phyloP scores from a whole-genome alignment of 2,113 vertebrate species.

The Bungarus multicinctus region DNA sequence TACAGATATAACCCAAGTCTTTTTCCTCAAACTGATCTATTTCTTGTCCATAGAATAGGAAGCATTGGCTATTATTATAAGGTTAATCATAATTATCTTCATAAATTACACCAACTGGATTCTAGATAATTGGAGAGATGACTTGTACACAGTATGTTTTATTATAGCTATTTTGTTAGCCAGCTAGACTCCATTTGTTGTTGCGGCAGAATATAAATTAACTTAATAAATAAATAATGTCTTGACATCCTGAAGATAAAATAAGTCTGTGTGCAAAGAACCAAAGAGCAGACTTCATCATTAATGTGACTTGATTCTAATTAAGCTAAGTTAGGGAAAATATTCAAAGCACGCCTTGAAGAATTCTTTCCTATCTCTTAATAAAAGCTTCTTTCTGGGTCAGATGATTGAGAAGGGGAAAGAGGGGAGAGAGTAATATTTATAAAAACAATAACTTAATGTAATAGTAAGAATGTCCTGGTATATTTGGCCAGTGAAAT shows the following conservation, averaged over 20 bases:
- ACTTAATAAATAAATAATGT: neutral
- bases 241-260: neutral
- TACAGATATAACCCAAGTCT: neutral
- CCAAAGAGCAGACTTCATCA: neutral
- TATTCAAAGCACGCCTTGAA: neutral
- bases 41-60: constrained; percentile 4
- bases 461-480: neutral
- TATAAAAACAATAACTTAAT: neutral
- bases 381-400: neutral
- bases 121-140: neutral
- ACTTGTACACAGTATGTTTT: neutral
- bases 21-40: constrained; percentile 3
- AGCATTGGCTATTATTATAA: neutral
- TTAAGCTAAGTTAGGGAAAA: neutral
- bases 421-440: neutral
- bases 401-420: neutral
- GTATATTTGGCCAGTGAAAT: neutral
- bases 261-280: neutral
- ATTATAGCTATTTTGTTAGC: neutral
- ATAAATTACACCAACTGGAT: neutral
- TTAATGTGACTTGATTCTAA: neutral
- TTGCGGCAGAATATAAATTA: neutral
- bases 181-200: neutral
- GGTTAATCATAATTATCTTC: neutral
- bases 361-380: neutral